A percentile compares a stretch with the other conserved stretches of the same genome.
Evolutionary conservation across 2,113 vertebrate species (phyloP).

Genomic region (Ardeotis arabs): DNA sequence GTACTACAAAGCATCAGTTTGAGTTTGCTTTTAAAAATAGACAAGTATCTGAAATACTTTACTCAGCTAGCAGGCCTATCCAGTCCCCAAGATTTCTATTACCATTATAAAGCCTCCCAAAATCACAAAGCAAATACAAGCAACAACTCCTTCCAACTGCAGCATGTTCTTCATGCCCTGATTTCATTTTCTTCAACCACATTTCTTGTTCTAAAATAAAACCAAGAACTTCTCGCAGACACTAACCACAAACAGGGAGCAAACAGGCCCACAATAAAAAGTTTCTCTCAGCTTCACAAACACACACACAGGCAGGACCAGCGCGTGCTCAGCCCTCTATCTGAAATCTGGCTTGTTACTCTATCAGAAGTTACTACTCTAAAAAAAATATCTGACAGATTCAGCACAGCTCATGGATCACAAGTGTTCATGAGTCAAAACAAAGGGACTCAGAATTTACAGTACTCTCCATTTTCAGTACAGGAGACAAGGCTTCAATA

Average conservation of each 20-base stretch:
- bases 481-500: not conserved
- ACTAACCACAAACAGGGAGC: not conserved
- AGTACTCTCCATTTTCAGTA: not conserved
- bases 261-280: not conserved
- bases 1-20: not conserved
- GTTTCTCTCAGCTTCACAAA: not conserved
- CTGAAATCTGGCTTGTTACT: not conserved
- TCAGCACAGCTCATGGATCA: not conserved
- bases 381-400: not conserved
- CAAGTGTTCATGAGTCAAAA: not conserved
- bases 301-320: fast-evolving
- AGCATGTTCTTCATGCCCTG: not conserved
- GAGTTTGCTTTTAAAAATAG: not conserved
- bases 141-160: not conserved
- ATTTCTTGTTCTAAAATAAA: not conserved
- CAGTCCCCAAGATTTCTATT: not conserved
- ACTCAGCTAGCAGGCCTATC: not conserved
- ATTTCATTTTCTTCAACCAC: not conserved
- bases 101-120: not conserved
- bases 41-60: not conserved
- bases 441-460: not conserved
- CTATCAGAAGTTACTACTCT: not conserved
- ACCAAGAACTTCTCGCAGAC: not conserved
- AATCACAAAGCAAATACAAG: not conserved
- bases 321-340: fast-evolving